Evolutionary conservation across 2,888 invertebrate genomes (phyloP), one percentile per base, ranked within the genome.

Genomic region (Netelia fuscicornis): DNA sequence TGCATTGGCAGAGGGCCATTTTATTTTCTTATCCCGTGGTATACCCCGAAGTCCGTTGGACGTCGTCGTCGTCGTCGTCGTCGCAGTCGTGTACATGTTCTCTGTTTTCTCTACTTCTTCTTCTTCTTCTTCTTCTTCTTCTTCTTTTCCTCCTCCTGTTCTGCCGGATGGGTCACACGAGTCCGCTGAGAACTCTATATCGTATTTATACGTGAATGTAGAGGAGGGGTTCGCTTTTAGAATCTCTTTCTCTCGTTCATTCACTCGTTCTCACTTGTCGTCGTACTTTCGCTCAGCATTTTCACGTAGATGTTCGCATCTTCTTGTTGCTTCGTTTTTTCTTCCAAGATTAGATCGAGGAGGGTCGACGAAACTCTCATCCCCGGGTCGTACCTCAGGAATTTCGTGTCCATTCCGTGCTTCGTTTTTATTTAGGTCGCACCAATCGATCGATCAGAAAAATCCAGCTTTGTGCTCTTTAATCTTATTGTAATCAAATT

Each of bases 1-100:
- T 90, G 89, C 88, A 89, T 89, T 91, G 91, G 90, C 90, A 88
- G 65, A 42, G 37, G 86, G 91, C 91, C 91, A 91, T 89, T 88
- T 91, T 90, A 90, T 90, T 90, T 90, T 89, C 84, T 77, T 68
- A 74, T 68, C 75, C 70, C 77, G 60, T 83, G 54, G 62, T 13
- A 37, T 68, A 74, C 54, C 30, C 37, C 37, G 20, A 6, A 56
- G 3, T 30, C 37, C 20, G n/a, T 42, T 71, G 71, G 58, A 80
- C 20, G 64, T 68, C 60, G 72, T 76, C 54, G 60, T 70, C 30
- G 54, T 54, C 42, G 3, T 25, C 71, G 30, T 11, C 68, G 25
- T 11, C 62, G 62, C n/a, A 13, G 30, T 62, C 48, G 62, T 54
- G 70, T 79, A 11, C 11, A 60, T 37, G 65, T 71, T 77, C 10